Conservation (phyloP, 2,888 invertebrate species). For the Scaptomyza flava region DNA sequence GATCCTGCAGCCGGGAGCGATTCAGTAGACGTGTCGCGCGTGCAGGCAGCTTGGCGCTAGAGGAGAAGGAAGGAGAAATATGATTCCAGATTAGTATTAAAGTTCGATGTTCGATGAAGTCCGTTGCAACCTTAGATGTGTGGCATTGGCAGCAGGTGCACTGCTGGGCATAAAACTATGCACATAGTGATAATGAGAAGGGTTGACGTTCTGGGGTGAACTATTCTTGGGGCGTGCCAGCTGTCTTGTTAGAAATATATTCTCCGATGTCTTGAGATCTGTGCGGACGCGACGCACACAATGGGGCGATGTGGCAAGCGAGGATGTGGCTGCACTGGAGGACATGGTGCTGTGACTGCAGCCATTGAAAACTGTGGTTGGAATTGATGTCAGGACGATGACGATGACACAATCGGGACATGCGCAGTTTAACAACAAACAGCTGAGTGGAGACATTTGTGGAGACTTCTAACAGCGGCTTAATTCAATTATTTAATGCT, state of each 20-base stretch:
- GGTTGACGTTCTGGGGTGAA: slow-evolving; percentile 70
- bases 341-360: slow-evolving; percentile 42
- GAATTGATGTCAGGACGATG: slow-evolving; percentile 29
- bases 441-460: slow-evolving; percentile 61
- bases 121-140: slow-evolving; percentile 56
- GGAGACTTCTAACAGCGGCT: slow-evolving; percentile 9
- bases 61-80: slow-evolving; percentile 1
- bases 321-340: slow-evolving; percentile 37
- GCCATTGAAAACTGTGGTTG: slow-evolving; percentile 19
- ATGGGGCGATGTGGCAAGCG: slow-evolving; percentile 72
- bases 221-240: slow-evolving; percentile 57
- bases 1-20: slow-evolving; percentile 84
- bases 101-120: not conserved
- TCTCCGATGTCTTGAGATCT: slow-evolving; percentile 84
- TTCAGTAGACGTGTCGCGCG: slow-evolving; percentile 84
- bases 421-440: slow-evolving; percentile 70
- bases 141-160: slow-evolving; percentile 56
- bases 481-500: slow-evolving; percentile 42
- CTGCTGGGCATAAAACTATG: slow-evolving; percentile 48
- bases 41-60: slow-evolving; percentile 84
- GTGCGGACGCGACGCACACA: slow-evolving; percentile 83
- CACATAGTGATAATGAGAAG: slow-evolving; percentile 24
- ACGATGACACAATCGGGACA: slow-evolving; percentile 81
- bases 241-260: slow-evolving; percentile 76
- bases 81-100: slow-evolving; percentile 7